Base-by-base conservation (phyloP, 2,888 invertebrate genomes). In the Athalia cordata region DNA sequence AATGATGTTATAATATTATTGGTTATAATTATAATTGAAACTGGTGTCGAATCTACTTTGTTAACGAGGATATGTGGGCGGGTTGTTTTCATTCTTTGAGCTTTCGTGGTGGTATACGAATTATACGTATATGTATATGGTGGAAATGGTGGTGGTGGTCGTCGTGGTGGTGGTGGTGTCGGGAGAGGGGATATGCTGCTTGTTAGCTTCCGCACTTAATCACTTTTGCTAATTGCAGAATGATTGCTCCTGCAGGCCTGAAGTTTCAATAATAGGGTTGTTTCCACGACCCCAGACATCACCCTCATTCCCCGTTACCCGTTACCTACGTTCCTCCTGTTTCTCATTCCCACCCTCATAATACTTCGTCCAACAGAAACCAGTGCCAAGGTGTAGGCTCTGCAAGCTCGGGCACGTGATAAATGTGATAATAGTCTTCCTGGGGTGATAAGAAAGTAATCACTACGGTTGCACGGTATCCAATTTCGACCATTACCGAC, bases 251-350 rank as follows among this genome's bases (percentile, higher is more conserved):
- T 68, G 67, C 75, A 80, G 82, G 86, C 87, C 84, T 85, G 85
- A 87, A 87, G 86, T 87, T 88, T 87, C 87, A 87, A 88, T 88
- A 88, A 87, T 87, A 84, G 87, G 87, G 83, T 85, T 86, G 87
- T 86, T 87, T 81, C 79, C 79, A 75, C 47, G 67, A 77, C 81
- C 59, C 11, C n/a, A 47, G 67, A 77, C 79, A 55, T 49, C 64
- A 50, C 74, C 29, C 65, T 74, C 68, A 78, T 62, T 74, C 79
- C 78, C 78, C 79, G 79, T 79, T 83, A 77, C 80, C 75, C 83
- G 82, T 83, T 83, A 81, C 80, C 70, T 65, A 79, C 13, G 55
- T 43, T 52, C 50, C 68, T 29, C 29, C 29, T 29, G 29, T 29
- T 29, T 29, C 29, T 29, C 29, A 29, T 29, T 29, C 29, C 57